These are phyloP conservation scores for Tetranychus truncatus DNA, from an alignment of 2,888 invertebrate genomes.

Conservation along the genomic window DNA sequence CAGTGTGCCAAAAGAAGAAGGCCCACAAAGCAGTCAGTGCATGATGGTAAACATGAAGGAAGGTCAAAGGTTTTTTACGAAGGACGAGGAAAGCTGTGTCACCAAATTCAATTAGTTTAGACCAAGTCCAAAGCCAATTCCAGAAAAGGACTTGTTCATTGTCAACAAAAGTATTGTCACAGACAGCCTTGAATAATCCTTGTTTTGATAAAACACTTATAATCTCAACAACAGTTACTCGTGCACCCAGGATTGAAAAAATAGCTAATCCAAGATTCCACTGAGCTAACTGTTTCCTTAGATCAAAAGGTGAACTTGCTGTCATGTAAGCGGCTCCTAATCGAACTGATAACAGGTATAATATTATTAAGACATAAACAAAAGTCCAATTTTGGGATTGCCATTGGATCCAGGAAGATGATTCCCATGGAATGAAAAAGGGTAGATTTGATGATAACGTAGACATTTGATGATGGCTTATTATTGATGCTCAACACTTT, in stretches of 20 bases:
- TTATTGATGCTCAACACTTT: too few relatives aligned
- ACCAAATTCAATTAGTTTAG: slow-evolving; percentile 84
- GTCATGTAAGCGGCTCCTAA: slow-evolving; percentile 52
- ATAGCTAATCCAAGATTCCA: slow-evolving; percentile 83
- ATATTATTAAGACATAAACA: background rate
- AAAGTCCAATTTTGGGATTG: background rate
- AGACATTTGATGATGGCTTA: too few relatives aligned
- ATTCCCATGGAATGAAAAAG: background rate
- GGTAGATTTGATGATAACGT: too few relatives aligned
- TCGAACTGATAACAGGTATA: background rate
- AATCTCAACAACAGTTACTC: slow-evolving; percentile 76
- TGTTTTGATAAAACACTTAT: slow-evolving; percentile 66
- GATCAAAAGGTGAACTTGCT: slow-evolving; percentile 66
- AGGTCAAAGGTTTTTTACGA: slow-evolving; percentile 77
- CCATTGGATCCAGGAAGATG: background rate
- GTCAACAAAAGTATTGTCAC: slow-evolving; percentile 77
- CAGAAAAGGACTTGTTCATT: slow-evolving; percentile 87
- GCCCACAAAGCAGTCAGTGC: slow-evolving; percentile 49
- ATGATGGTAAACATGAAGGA: slow-evolving; percentile 91
- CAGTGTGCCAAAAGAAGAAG: background rate
- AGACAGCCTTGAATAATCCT: slow-evolving; percentile 85
- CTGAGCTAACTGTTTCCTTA: slow-evolving; percentile 62
- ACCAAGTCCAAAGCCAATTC: slow-evolving; percentile 90
- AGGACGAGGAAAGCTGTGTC: slow-evolving; percentile 77
- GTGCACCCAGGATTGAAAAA: slow-evolving; percentile 73